A percentile compares a stretch with the other conserved stretches of the same genome.
These are phyloP conservation scores for Drosophila mayri DNA, from an alignment of 1,140 invertebrate species.

Conservation along the genomic window DNA sequence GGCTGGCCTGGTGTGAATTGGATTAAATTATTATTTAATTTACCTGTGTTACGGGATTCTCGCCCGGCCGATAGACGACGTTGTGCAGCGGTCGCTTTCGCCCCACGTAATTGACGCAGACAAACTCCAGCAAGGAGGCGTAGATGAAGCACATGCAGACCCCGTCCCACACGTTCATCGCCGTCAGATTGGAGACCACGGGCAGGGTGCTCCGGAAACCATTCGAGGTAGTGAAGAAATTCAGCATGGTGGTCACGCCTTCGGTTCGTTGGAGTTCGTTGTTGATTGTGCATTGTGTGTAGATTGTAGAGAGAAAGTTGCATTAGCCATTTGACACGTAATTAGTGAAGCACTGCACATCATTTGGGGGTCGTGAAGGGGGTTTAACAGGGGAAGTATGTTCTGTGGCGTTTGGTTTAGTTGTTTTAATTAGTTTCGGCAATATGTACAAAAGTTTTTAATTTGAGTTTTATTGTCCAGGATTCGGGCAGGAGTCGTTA, in stretches of 20 bases:
- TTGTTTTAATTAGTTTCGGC: constrained; percentile 39
- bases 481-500: constrained; percentile 17
- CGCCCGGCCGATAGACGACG: constrained; percentile 94
- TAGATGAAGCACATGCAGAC: constrained; percentile 99
- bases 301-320: constrained; percentile 49
- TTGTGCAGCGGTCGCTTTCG: constrained; percentile 95
- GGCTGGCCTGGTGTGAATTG: constrained; percentile 30
- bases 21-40: constrained; percentile 69
- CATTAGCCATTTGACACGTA: constrained; percentile 56
- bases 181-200: constrained; percentile 96
- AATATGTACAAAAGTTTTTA: constrained; percentile 55
- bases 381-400: constrained; percentile 7
- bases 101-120: constrained; percentile 97
- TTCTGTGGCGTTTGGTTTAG: constrained; percentile 37
- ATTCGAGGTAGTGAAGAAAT: constrained; percentile 98
- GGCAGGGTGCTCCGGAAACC: constrained; percentile 95
- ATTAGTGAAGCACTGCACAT: constrained; percentile 42
- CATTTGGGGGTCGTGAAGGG: constrained; percentile 5
- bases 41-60: constrained; percentile 96
- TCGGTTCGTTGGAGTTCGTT: constrained; percentile 2
- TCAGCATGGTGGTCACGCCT: constrained; percentile 98
- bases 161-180: constrained; percentile 98
- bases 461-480: constrained; percentile 41
- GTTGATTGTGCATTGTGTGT: constrained; percentile 24
- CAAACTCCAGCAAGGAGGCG: constrained; percentile 96